These are phyloP conservation scores for Laupala kohalensis DNA, from an alignment of 1,140 invertebrate genomes.

Conservation along the genomic window DNA sequence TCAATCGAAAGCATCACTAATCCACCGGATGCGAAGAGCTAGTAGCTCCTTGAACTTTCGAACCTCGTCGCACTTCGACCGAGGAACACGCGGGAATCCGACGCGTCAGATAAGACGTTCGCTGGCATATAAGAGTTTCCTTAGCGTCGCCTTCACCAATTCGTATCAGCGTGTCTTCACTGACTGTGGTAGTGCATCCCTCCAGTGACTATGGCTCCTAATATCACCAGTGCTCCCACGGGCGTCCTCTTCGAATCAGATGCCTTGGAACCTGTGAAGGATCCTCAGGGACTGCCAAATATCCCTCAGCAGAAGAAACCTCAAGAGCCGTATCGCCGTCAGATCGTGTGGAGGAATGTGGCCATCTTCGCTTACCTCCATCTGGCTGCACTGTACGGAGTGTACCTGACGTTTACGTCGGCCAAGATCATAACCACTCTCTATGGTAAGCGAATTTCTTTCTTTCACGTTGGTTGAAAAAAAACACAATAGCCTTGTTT, in stretches of 20 bases:
- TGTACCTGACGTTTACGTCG: conserved; percentile 63
- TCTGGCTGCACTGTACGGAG: conserved; percentile 67
- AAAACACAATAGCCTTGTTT: no score
- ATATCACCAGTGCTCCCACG: conserved; percentile 39
- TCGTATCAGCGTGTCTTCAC: no score
- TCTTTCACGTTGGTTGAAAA: no score
- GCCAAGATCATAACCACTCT: conserved; percentile 62
- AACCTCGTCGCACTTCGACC: no score
- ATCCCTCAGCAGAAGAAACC: conserved; percentile 6
- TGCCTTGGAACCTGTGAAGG: conserved; percentile 19
- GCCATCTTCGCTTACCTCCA: conserved; percentile 76
- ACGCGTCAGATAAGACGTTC: no score
- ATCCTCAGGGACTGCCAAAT: conserved; percentile 9
- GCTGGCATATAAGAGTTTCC: no score
- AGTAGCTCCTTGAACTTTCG: no score
- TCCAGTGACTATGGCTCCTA: conserved; percentile 38
- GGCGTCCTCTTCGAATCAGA: conserved; percentile 52
- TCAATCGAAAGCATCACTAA: no score
- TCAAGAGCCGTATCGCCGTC: conserved; percentile 31
- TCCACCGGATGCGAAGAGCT: no score
- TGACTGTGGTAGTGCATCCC: no score
- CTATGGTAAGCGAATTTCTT: conserved; percentile 74
- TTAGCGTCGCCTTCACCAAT: no score
- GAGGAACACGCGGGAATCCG: no score
- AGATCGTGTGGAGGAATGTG: conserved; percentile 90